Base-by-base conservation (phyloP, 2,113 vertebrate species). In the Eptesicus fuscus region DNA sequence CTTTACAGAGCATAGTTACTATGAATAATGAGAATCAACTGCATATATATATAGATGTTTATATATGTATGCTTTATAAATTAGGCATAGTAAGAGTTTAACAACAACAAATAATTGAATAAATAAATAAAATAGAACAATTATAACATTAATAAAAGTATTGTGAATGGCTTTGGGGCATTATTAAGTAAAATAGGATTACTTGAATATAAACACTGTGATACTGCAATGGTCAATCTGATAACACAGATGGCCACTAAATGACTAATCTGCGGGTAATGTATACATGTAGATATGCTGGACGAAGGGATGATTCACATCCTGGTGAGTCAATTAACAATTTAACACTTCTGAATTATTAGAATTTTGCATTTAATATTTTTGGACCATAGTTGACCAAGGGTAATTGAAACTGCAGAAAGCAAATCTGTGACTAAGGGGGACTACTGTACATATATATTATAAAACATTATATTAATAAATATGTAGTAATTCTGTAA, bases 21-120 rank as follows among this genome's bases (percentile, higher is more conserved):
- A 28, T 40, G n/a, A 47, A 73, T 51, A 35, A 32, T 88, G 44
- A 92, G 32, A 79, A n/a, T 44, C 49, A 76, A 25, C 44, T 89
- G 18, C 35, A 16, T 59, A 40, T 37, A 47, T 16, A 76, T 17
- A 59, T 30, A 40, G 9, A 59, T 59, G 56, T 59, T 59, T 40
- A 18, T 63, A 32, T 63, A 30, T 32, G 28, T 14, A 63, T 32
- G 32, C 28, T 76, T 47, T 32, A 32, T 76, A 18, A 74, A 32
- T 76, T 30, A 76, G 42, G 42, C 16, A 47, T 32, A 44, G 28
- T 76, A 18, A 76, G 42, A 47, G 73, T 47, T 30, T 30, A 47
- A 76, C 8, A 78, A 49, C 30, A 59, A 59, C 22, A 23, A 59
- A 59, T 76, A 18, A n/a, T 49, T 49, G 56, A 61, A 61, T 59